Evolutionary conservation across 2,797 vertebrate genomes (phyloP), one percentile per base, ranked within the genome.

Genomic region (Thaleichthys pacificus): DNA sequence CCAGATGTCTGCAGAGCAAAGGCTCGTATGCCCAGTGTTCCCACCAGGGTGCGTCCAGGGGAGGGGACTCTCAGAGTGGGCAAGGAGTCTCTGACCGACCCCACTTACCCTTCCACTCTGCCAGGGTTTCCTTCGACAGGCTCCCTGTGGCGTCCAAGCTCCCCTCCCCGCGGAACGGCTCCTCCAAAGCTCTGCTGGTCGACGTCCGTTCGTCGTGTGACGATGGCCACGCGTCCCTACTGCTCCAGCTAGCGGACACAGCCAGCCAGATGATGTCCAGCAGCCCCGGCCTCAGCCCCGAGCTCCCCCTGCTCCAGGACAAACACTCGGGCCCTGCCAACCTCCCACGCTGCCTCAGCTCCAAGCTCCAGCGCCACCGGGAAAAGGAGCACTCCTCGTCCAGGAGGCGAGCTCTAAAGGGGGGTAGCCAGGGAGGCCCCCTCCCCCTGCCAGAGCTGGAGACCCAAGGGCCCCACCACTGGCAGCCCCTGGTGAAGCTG

Each of bases 221-320:
- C n/a, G 30, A 73, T 19, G 61, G 69, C 51, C 42, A 75, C 60
- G 49, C 62, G 63, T 42, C 74, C 49, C 61, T 78, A 11, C 77
- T 87, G 51, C 72, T 77, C 32, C 69, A 76, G 35, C 77, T 89
- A 19, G 81, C 83, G 2, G 76, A 81, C 54, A 75, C 76, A 3
- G 86, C 84, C 49, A 69, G 63, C 35, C 69, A 64, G n/a, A 38
- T 89, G 67, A 35, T 80, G 22, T 63, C 75, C 32, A 49, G 19
- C 32, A 19, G 38, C 38, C 47, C 12, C 26, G 4, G 54, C 51
- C 51, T 76, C 21, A 70, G 58, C 8, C 35, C 66, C 0, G 8
- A 54, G 57, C 22, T 38, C 22, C 24, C 24, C n/a, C 26, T 35
- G 15, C 57, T 15, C 51, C 11, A 66, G 8, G 17, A 47, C 8